A percentile compares a stretch with the other conserved stretches of the same genome.
phyloP scores from a whole-genome alignment of 2,888 invertebrate genomes.

The Philereme vetulata region DNA sequence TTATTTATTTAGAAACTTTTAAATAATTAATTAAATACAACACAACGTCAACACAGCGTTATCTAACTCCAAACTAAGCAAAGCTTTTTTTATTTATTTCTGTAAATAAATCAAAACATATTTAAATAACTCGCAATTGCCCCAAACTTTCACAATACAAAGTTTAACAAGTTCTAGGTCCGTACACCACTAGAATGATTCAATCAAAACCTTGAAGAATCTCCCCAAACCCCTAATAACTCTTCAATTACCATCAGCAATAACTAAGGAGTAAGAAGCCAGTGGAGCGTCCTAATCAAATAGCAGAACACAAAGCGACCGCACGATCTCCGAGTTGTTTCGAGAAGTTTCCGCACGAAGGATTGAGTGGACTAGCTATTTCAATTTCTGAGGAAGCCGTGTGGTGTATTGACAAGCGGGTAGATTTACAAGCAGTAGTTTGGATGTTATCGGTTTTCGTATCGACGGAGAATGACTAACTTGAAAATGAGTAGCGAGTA shows the following conservation, averaged over 20 bases:
- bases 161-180: no score
- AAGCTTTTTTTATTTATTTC: no score
- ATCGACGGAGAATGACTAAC: no score
- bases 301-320: conserved; percentile 37
- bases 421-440: background rate
- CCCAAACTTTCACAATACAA: background rate
- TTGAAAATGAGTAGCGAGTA: no score
- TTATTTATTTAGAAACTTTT: no score
- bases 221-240: conserved; percentile 16
- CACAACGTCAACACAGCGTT: no score
- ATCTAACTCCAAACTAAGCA: no score
- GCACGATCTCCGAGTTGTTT: conserved; percentile 37
- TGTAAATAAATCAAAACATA: no score
- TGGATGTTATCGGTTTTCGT: no score
- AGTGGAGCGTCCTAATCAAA: conserved; percentile 30
- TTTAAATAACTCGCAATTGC: no score
- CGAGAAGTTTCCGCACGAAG: conserved; percentile 36
- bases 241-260: conserved; percentile 19
- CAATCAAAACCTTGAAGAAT: conserved; percentile 12
- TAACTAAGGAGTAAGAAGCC: conserved; percentile 19
- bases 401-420: conserved; percentile 27
- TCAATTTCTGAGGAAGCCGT: conserved; percentile 46
- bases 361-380: conserved; percentile 48
- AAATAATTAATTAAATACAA: no score
- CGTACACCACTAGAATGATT: conserved; percentile 5